Evolutionary conservation across 2,113 vertebrate genomes (phyloP), one percentile per base, ranked within the genome.

Genomic region (Amazona vittata): DNA sequence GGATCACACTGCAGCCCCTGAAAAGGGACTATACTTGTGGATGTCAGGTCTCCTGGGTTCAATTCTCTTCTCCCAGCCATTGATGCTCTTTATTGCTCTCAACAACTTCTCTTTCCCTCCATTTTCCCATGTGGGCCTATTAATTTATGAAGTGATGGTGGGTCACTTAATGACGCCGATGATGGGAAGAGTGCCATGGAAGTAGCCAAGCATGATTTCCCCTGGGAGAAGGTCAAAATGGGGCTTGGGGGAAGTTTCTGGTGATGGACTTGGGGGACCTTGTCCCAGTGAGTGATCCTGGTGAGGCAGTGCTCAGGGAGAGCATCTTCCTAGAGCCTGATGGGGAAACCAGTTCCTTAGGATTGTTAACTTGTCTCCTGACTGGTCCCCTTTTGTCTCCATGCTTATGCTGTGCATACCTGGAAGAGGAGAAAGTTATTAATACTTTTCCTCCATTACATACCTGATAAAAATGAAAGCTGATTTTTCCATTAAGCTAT

Each of bases 401-500:
- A 11, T 94, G 80, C 93, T 97, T 96, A 97, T 82, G 81, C 50
- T 93, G 74, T 70, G 39, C 64, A 37, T 52, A 83, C 52, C 71
- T 87, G 55, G 90, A 83, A 83, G 57, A 92, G 31, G 65, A 55
- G 60, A 75, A 78, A 83, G 73, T n/a, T 70, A 91, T 7, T 2
- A 52, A 91, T 94, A 89, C 73, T 90, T 92, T 90, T 82, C 64
- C 44, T 87, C 79, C 83, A 52, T 67, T 83, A 77, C 86, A 71
- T 86, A 78, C 70, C 88, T 80, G 96, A 96, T 94, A 69, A 89
- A 97, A 96, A 71, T 64, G 76, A 84, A 97, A 97, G 87, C 2
- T 67, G 96, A 96, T 94, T 90, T 93, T 95, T 92, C 97, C 98
- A 96, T 97, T 86, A 96, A 94, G 91, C 80, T 65, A 11, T 47